phyloP scores from a whole-genome alignment of 2,888 invertebrate species.

The Nyleta sp. region DNA sequence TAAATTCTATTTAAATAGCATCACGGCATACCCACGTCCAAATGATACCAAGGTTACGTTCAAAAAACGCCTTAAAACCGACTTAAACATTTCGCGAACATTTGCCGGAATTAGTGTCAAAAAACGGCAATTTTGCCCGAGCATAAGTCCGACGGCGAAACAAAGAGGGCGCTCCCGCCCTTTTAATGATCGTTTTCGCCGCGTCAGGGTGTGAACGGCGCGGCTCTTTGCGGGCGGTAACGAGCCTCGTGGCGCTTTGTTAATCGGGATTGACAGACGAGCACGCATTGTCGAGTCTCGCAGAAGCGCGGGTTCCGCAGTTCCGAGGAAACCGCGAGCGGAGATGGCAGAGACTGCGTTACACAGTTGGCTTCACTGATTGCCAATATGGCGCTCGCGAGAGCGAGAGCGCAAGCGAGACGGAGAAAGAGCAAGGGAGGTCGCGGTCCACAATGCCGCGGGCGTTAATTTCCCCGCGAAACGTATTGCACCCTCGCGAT shows the following conservation, averaged over 20 bases:
- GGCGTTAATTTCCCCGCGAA: constrained; percentile 81
- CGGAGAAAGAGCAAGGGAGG: constrained; percentile 33
- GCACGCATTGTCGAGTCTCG: constrained; percentile 18
- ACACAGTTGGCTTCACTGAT: constrained; percentile 77
- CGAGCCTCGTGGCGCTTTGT: constrained; percentile 39
- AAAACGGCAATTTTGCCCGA: no score
- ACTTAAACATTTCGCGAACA: no score
- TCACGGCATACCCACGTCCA: no score
- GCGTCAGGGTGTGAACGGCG: constrained; percentile 33
- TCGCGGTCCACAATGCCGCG: constrained; percentile 76
- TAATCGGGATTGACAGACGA: constrained; percentile 50
- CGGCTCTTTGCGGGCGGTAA: constrained; percentile 22
- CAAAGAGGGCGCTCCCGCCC: constrained; percentile 1
- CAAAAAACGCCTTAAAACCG: no score
- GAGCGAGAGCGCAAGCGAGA: background rate
- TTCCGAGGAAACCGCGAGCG: constrained; percentile 44
- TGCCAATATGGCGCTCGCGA: constrained; percentile 75
- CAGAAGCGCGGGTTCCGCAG: constrained; percentile 40
- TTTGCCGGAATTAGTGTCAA: no score
- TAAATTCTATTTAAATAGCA: no score
- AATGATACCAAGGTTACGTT: no score
- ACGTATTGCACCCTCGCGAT: constrained; percentile 79
- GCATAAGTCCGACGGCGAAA: no score
- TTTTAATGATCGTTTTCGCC: constrained; percentile 47
- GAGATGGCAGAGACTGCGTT: constrained; percentile 57